A percentile compares a stretch with the other conserved stretches of the same genome.
Conservation (phyloP, 2,797 vertebrate species). For the Gymnoscopelus microlampas region DNA sequence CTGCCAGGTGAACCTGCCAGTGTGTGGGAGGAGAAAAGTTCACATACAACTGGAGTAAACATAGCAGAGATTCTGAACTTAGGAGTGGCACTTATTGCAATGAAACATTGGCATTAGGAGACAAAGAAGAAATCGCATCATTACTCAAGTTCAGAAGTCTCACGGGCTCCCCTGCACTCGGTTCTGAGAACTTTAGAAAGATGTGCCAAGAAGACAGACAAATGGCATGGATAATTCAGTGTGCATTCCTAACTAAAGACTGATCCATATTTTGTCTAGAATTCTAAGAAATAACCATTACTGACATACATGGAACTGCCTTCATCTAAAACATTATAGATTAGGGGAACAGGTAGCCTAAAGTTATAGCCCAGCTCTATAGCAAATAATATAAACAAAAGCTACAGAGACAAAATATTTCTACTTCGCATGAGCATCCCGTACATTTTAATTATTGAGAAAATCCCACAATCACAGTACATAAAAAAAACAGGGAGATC, state of each 20-base stretch:
- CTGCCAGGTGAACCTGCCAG: conserved; percentile 47
- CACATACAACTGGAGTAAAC: conserved; percentile 34
- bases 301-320: neutral
- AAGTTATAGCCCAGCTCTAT: neutral
- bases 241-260: neutral
- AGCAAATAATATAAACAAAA: neutral
- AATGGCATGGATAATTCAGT: neutral
- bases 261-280: no score
- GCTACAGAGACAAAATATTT: neutral
- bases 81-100: conserved; percentile 14
- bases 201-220: neutral
- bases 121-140: conserved; percentile 2
- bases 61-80: conserved; percentile 32
- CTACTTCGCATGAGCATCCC: neutral
- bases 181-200: neutral
- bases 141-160: neutral
- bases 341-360: neutral
- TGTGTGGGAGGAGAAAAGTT: conserved; percentile 34
- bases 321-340: neutral
- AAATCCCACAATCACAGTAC: no score
- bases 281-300: neutral
- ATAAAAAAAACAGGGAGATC: no score
- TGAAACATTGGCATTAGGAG: conserved; percentile 25
- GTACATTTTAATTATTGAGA: neutral
- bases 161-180: neutral